Evolutionary conservation across 2,888 invertebrate species (phyloP).

Genomic region (Luffia ferchaultella): DNA sequence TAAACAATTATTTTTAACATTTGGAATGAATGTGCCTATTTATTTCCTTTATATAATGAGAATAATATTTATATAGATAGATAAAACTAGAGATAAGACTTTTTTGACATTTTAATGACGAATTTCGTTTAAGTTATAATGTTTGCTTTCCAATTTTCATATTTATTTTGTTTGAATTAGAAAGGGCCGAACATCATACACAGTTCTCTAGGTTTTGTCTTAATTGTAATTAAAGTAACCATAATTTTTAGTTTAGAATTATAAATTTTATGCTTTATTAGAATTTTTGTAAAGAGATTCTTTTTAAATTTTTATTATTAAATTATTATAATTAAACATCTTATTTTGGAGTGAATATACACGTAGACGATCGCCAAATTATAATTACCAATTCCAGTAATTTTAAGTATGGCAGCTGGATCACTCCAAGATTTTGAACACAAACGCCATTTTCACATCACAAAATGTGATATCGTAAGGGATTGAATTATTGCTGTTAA

Average conservation of each 20-base stretch:
- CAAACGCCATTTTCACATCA: slow-evolving; percentile 34
- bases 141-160: not conserved
- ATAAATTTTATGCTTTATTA: not conserved
- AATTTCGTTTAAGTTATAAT: slow-evolving; percentile 8
- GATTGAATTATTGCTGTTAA: slow-evolving; percentile 38
- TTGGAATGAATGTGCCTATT: slow-evolving; percentile 57
- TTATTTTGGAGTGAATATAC: not conserved
- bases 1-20: slow-evolving; percentile 33
- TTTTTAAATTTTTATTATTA: slow-evolving; percentile 10
- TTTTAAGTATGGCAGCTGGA: slow-evolving; percentile 8
- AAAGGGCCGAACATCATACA: not conserved
- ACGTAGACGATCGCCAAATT: not conserved
- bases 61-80: slow-evolving; percentile 42
- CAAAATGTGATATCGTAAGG: slow-evolving; percentile 43
- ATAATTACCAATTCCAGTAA: not conserved
- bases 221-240: too few relatives aligned
- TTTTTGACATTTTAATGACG: slow-evolving; percentile 44
- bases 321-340: slow-evolving; percentile 5
- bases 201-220: too few relatives aligned
- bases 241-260: not conserved
- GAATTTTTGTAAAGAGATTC: slow-evolving; percentile 18
- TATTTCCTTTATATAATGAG: slow-evolving; percentile 50
- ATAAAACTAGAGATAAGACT: slow-evolving; percentile 26
- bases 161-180: not conserved
- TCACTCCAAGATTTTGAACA: slow-evolving; percentile 23